Evolutionary conservation across 1,140 invertebrate genomes (phyloP).

Genomic region (Delia radicum): DNA sequence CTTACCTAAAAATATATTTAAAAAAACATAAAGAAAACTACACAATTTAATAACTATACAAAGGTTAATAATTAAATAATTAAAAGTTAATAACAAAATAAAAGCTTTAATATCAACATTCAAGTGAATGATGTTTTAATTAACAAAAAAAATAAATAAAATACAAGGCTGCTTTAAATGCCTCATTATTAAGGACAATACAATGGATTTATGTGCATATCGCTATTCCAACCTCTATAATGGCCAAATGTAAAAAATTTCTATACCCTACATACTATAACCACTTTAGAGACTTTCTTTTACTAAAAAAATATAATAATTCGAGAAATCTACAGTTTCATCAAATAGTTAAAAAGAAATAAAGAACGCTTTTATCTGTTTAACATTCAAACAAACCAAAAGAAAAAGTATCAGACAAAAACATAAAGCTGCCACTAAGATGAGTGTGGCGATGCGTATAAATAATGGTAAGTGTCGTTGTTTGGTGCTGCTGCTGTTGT

Average conservation of each 20-base stretch:
- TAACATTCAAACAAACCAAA: background rate
- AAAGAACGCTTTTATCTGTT: too few species aligned
- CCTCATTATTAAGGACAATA: background rate
- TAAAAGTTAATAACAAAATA: background rate
- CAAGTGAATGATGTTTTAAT: background rate
- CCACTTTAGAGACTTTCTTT: background rate
- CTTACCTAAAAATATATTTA: background rate
- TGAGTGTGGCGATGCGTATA: constrained; percentile 21
- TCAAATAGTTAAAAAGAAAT: background rate
- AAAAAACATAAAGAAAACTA: background rate
- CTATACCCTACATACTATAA: background rate
- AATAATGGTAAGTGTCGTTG: constrained; percentile 6
- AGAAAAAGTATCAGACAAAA: background rate
- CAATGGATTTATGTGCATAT: background rate
- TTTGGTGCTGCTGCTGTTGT: background rate
- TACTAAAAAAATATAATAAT: background rate
- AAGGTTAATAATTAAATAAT: background rate
- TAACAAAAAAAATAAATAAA: too few species aligned
- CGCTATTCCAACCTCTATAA: background rate
- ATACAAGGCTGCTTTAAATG: background rate
- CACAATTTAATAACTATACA: background rate
- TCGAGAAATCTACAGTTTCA: background rate
- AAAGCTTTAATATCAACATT: background rate
- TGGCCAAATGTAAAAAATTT: background rate
- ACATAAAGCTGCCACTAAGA: background rate